These are phyloP conservation scores for Chironomus riparius DNA, from an alignment of 2,888 invertebrate genomes.

Conservation along the genomic window DNA sequence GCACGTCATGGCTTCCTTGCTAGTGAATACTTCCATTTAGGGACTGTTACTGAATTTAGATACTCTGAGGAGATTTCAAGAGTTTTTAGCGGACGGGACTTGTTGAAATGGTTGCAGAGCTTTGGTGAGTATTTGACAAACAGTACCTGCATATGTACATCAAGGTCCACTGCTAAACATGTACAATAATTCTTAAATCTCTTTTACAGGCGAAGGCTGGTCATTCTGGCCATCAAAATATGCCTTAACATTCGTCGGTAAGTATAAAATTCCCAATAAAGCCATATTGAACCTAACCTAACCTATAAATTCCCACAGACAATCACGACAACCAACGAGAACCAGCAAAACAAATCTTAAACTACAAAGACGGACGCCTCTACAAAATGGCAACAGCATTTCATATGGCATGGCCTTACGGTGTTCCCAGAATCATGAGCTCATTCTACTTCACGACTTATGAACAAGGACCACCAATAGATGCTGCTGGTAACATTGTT, in stretches of 20 bases:
- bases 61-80: conserved; percentile 43
- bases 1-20: background rate
- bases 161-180: too few relatives aligned
- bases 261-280: conserved; percentile 37
- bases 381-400: conserved; percentile 79
- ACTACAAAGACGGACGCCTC: conserved; percentile 54
- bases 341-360: conserved; percentile 53
- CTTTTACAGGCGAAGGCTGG: conserved; percentile 45
- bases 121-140: conserved; percentile 43
- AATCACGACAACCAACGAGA: conserved; percentile 63
- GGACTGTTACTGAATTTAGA: conserved; percentile 70
- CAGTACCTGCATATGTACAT: too few relatives aligned
- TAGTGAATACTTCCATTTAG: conserved; percentile 48
- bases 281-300: conserved; percentile 53
- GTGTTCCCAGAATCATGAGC: conserved; percentile 73
- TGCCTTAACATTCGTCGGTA: conserved; percentile 74
- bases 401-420: conserved; percentile 79
- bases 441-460: conserved; percentile 61
- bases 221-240: conserved; percentile 50
- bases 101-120: conserved; percentile 54
- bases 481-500: conserved; percentile 52
- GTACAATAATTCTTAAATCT: too few relatives aligned
- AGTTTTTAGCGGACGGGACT: conserved; percentile 50
- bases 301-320: conserved; percentile 45
- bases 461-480: conserved; percentile 62